These are phyloP conservation scores for Euleptes europaea DNA, from an alignment of 2,113 vertebrate species.

Conservation along the genomic window DNA sequence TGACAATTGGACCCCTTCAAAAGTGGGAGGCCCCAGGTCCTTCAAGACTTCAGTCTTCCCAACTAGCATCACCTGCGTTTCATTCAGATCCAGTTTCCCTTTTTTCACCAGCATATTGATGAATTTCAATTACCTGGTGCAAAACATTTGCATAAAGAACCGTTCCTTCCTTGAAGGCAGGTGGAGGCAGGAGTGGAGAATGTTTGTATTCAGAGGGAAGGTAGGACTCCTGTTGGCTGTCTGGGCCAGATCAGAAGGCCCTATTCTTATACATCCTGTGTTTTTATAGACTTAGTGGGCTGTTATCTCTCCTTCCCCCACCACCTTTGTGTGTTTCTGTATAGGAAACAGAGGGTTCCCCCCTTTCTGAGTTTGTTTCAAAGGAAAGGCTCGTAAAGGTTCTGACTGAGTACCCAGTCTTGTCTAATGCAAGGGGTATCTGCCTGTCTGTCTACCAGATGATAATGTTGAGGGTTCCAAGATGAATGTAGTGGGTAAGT, in stretches of 20 bases:
- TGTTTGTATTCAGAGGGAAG: neutral
- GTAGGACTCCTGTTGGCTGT: neutral
- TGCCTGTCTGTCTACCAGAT: neutral
- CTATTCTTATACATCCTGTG: neutral
- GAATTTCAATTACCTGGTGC: no score
- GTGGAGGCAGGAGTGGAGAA: neutral
- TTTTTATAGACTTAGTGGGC: neutral
- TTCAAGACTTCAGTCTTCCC: no score
- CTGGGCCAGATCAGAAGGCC: neutral
- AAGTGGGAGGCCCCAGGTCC: no score
- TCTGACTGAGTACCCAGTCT: neutral
- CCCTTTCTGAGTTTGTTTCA: neutral
- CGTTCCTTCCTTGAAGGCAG: neutral
- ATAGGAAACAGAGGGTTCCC: neutral
- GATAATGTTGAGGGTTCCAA: neutral
- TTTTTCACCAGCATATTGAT: no score
- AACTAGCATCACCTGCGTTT: no score
- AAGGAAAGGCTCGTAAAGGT: neutral
- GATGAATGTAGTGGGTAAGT: neutral
- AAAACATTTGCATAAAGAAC: neutral
- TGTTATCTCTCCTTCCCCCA: neutral
- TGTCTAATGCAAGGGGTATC: neutral
- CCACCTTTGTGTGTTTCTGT: neutral
- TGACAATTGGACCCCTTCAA: no score
- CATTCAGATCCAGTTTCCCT: no score